These are phyloP conservation scores for Sebastes jordani DNA, from an alignment of 2,797 vertebrate species.

Conservation along the genomic window DNA sequence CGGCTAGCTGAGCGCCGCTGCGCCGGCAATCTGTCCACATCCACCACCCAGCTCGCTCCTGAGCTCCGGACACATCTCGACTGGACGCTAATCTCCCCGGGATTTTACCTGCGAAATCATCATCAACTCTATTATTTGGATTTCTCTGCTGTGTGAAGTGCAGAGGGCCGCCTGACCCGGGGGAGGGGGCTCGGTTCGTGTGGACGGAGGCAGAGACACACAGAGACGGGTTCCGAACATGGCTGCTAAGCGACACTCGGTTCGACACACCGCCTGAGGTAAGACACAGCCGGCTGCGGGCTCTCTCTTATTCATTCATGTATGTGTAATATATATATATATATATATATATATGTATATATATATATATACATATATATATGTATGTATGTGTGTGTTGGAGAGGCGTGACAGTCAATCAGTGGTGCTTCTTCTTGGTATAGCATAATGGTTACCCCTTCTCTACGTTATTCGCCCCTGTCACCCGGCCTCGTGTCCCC, in stretches of 20 bases:
- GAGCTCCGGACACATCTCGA: slow-evolving; percentile 35
- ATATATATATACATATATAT: too few relatives aligned
- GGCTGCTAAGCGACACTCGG: slow-evolving; percentile 84
- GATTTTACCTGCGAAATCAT: slow-evolving; percentile 28
- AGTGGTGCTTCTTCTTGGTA: not conserved
- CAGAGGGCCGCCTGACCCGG: slow-evolving; percentile 72
- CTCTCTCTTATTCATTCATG: not conserved
- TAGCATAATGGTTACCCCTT: slow-evolving; percentile 2
- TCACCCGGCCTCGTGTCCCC: slow-evolving; percentile 58
- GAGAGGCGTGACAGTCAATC: slow-evolving; percentile 12
- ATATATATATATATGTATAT: too few relatives aligned
- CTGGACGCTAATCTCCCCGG: slow-evolving; percentile 26
- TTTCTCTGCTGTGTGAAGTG: slow-evolving; percentile 65
- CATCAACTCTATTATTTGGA: slow-evolving; percentile 43
- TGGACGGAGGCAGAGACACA: slow-evolving; percentile 78
- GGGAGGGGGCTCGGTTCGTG: slow-evolving; percentile 79
- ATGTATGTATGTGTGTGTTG: not conserved
- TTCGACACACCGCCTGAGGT: slow-evolving; percentile 86
- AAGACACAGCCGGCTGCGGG: slow-evolving; percentile 53
- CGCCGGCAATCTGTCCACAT: slow-evolving; percentile 56
- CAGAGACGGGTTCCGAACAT: slow-evolving; percentile 82
- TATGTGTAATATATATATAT: not conserved
- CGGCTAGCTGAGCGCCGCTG: slow-evolving; percentile 54
- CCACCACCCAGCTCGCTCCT: slow-evolving; percentile 19
- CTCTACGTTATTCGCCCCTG: slow-evolving; percentile 32